Conservation (phyloP, 2,113 vertebrate species). For the Archocentrus centrarchus region DNA sequence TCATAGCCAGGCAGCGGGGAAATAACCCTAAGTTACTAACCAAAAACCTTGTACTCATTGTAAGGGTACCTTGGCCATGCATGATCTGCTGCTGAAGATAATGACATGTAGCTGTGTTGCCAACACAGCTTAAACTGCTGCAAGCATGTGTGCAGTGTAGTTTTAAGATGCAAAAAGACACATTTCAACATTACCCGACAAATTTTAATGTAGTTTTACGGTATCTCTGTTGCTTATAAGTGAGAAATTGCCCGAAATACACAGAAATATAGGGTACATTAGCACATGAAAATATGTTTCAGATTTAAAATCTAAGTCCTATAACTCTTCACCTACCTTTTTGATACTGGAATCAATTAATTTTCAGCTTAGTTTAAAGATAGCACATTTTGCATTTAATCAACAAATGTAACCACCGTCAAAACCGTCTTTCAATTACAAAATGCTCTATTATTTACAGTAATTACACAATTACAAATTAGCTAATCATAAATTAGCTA, state of each 20-base stretch:
- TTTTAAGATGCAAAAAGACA: slow-evolving; percentile 42
- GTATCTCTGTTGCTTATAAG: slow-evolving; percentile 5
- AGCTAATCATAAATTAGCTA: background rate
- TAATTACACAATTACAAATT: background rate
- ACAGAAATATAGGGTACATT: background rate
- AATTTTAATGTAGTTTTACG: slow-evolving; percentile 32
- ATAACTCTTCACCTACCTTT: background rate
- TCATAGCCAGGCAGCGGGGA: slow-evolving; percentile 35
- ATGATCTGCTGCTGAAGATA: slow-evolving; percentile 77
- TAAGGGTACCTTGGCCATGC: slow-evolving; percentile 61
- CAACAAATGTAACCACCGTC: background rate
- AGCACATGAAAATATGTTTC: background rate
- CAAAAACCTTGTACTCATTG: slow-evolving; percentile 41
- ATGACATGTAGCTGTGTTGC: slow-evolving; percentile 71
- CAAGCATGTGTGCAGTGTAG: slow-evolving; percentile 40
- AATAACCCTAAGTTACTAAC: slow-evolving; percentile 48
- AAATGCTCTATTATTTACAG: too few species aligned
- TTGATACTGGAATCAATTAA: background rate
- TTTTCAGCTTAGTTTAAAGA: background rate
- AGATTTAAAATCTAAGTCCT: background rate
- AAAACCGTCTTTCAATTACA: too few species aligned
- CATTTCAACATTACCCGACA: slow-evolving; percentile 49
- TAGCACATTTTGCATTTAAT: background rate
- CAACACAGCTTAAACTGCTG: slow-evolving; percentile 57
- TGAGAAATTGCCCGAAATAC: slow-evolving; percentile 2